Percentiles rank a stretch among this genome's conserved stretches.
Evolutionary conservation across 2,797 vertebrate species (phyloP).

Genomic region (Sebastolobus alascanus): DNA sequence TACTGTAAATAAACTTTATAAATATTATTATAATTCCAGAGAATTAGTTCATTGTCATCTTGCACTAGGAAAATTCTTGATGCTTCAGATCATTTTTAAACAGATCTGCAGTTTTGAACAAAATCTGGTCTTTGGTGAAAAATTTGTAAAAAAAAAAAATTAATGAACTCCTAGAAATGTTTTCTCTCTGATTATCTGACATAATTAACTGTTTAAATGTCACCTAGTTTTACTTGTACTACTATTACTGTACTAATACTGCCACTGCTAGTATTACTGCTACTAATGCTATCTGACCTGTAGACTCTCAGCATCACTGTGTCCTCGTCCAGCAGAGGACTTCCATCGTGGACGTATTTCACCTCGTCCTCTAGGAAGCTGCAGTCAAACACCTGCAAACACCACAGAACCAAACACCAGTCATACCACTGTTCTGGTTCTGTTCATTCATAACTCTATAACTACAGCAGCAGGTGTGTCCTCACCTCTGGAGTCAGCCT

Average conservation of each 20-base stretch:
- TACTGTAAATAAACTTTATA: neutral
- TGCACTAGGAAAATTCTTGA: neutral
- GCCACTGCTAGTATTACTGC: neutral
- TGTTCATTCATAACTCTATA: neutral
- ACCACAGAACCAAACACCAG: neutral
- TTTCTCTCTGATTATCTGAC: neutral
- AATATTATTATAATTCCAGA: neutral
- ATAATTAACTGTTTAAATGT: neutral
- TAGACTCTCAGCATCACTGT: conserved; percentile 79
- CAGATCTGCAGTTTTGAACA: neutral
- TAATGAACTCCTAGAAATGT: neutral
- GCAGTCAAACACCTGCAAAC: conserved; percentile 85
- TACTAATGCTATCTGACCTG: conserved; percentile 62
- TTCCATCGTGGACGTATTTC: conserved; percentile 79
- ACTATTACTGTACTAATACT: neutral
- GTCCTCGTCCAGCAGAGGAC: conserved; percentile 81
- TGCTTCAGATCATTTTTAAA: neutral
- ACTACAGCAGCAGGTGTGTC: neutral
- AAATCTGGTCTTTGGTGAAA: neutral
- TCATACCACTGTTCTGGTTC: too few species aligned
- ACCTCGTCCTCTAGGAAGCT: conserved; percentile 81
- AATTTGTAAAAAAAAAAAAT: neutral
- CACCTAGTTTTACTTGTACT: neutral
- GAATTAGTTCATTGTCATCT: neutral
- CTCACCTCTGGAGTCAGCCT: conserved; percentile 85